A percentile compares a stretch with the other conserved stretches of the same genome.
Conservation (phyloP, 2,888 invertebrate genomes). For the Amiota minor region DNA sequence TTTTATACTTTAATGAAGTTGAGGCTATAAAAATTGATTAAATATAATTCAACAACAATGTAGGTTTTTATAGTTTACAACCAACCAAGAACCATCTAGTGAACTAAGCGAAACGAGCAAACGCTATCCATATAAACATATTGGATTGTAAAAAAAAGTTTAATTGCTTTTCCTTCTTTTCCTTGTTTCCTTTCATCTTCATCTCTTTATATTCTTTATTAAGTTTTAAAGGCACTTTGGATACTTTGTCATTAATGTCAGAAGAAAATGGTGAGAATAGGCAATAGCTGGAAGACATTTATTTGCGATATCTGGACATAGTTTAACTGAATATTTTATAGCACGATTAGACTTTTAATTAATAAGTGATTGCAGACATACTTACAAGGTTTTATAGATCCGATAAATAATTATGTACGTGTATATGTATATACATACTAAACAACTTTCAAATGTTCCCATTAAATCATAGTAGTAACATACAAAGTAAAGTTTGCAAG, state of each 20-base stretch:
- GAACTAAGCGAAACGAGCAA: neutral
- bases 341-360: too few relatives aligned
- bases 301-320: too few relatives aligned
- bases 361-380: too few relatives aligned
- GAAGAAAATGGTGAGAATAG: neutral
- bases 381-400: too few relatives aligned
- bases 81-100: constrained; percentile 4
- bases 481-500: too few relatives aligned
- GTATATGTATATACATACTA: too few relatives aligned
- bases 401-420: too few relatives aligned
- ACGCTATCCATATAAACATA: constrained; percentile 1
- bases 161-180: constrained; percentile 16
- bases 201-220: neutral
- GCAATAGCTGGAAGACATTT: neutral
- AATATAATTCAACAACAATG: constrained; percentile 67
- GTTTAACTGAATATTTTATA: too few relatives aligned
- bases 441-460: too few relatives aligned
- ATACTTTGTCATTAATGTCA: neutral
- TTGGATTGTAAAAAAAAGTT: constrained; percentile 16
- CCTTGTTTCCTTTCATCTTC: neutral
- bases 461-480: too few relatives aligned
- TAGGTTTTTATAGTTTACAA: constrained; percentile 57
- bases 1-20: constrained; percentile 68
- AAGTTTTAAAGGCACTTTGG: neutral
- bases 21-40: constrained; percentile 66